Conservation (phyloP, 1,140 invertebrate genomes). For the Heliconius nattereri region DNA sequence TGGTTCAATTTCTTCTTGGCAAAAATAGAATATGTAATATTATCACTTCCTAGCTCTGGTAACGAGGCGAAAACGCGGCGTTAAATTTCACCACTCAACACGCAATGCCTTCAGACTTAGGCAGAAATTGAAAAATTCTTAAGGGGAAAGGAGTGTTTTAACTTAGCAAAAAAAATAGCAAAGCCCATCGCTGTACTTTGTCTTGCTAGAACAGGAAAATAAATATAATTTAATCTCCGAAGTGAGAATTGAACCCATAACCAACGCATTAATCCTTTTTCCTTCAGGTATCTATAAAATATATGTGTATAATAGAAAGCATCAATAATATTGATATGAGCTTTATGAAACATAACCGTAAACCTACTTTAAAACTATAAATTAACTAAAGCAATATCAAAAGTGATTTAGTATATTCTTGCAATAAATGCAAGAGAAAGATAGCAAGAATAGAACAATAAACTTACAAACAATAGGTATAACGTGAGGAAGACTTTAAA, state of each 20-base stretch:
- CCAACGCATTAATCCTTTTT: too few species aligned
- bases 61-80: too few species aligned
- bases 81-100: too few species aligned
- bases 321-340: neutral
- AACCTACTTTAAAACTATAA: neutral
- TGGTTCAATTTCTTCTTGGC: neutral
- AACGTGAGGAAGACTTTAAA: constrained; percentile 7
- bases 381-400: neutral
- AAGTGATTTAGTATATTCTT: neutral
- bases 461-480: neutral
- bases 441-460: neutral
- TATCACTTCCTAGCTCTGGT: neutral
- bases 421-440: constrained; percentile 6
- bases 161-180: too few species aligned
- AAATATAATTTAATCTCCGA: too few species aligned
- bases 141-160: too few species aligned
- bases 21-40: neutral
- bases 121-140: too few species aligned
- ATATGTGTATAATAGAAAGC: neutral
- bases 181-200: too few species aligned
- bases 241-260: too few species aligned
- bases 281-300: neutral
- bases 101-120: too few species aligned
- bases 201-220: too few species aligned
- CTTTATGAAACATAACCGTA: neutral